phyloP scores from a whole-genome alignment of 2,888 invertebrate genomes.

The Deroplatys truncata region DNA sequence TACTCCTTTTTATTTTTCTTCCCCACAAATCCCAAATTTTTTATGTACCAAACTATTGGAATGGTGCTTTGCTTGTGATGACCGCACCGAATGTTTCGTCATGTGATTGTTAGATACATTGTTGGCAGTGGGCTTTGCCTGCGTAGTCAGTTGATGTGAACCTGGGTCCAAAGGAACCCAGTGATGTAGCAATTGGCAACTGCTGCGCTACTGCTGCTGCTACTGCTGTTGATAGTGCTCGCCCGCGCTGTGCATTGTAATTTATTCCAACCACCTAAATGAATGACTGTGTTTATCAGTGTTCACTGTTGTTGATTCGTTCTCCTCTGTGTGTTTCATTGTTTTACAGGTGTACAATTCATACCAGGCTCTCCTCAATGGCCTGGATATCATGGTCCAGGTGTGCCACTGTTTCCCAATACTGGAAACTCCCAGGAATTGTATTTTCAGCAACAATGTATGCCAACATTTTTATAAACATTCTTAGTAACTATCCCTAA shows the following conservation, averaged over 20 bases:
- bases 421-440: conserved; percentile 28
- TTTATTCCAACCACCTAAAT: not conserved
- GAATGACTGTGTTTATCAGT: not conserved
- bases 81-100: conserved; percentile 21
- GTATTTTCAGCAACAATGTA: conserved; percentile 32
- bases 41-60: not conserved
- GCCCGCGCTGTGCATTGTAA: not conserved
- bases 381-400: conserved; percentile 62
- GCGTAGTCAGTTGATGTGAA: conserved; percentile 9
- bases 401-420: conserved; percentile 57
- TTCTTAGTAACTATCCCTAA: conserved; percentile 26
- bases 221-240: not conserved
- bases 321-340: conserved; percentile 2
- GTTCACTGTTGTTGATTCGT: not conserved
- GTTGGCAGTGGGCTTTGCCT: conserved; percentile 14
- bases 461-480: conserved; percentile 21
- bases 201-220: conserved; percentile 2
- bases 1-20: not conserved
- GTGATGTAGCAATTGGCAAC: not conserved
- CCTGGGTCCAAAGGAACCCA: not conserved
- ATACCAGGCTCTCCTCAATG: conserved; percentile 61
- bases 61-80: conserved; percentile 26
- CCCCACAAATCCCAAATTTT: not conserved
- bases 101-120: not conserved
- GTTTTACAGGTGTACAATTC: conserved; percentile 59